Base-by-base conservation (phyloP, 2,113 vertebrate species). In the Acrocephalus kingi region DNA sequence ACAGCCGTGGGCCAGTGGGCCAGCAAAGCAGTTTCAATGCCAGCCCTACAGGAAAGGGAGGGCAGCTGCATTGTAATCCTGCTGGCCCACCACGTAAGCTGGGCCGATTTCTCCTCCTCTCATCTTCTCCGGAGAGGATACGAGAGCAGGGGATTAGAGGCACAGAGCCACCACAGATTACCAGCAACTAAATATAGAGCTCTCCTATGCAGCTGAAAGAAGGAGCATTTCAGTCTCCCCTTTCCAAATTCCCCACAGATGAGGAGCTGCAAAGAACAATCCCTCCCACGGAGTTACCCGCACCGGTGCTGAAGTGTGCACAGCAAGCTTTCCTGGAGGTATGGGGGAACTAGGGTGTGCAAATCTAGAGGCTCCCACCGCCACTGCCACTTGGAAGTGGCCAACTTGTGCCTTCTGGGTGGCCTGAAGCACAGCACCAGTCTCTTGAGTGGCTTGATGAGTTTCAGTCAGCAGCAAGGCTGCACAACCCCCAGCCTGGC, bases 81-180 rank as follows among this genome's bases (percentile, higher is more conserved):
- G 56, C 72, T 79, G 56, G 67, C 41, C 71, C 62, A 83, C 48
- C 54, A 41, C 1, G 2, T 64, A 87, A 90, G 66, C 62, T 7
- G 10, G 41, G 64, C 78, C 0, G 2, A 61, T 93, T 80, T 55
- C 74, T 63, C 82, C 45, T 43, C 76, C 58, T 67, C 86, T 87
- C 86, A 68, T 94, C 87, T 84, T 82, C 94, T 86, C 78, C 1
- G 2, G 85, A 41, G 64, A 74, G 82, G 67, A 58, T 41, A 52
- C 21, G 2, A 2, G 63, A 80, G 93, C 59, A 72, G 41, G 69
- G 92, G 93, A 97, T 95, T 95, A 97, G 69, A 82, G 94, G 67
- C 81, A 84, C 58, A 94, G 89, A 84, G 83, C 74, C 56, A 43
- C 80, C 6, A 2, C 89, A 87, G 96, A 97, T 96, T 94, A 97